These are phyloP conservation scores for Nettapus auritus DNA, from an alignment of 2,113 vertebrate genomes.

Conservation along the genomic window DNA sequence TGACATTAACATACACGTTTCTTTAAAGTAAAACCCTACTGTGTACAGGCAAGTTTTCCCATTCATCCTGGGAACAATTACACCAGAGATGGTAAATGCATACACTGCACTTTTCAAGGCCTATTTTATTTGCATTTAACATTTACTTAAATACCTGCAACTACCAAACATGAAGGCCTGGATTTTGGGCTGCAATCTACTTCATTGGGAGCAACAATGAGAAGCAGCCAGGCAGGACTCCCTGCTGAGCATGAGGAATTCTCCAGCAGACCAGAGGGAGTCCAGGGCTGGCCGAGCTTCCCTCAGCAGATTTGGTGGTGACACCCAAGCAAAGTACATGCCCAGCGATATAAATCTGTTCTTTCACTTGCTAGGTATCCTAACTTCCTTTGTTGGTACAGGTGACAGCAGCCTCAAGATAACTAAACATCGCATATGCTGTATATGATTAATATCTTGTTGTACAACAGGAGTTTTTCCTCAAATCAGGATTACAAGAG, in stretches of 20 bases:
- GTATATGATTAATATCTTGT: neutral
- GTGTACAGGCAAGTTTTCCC: neutral
- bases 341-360: neutral
- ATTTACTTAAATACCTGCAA: neutral
- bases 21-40: conserved; percentile 43
- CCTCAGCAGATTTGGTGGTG: neutral
- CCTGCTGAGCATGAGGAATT: rapidly evolving
- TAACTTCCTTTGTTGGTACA: neutral
- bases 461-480: neutral
- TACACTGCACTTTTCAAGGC: neutral
- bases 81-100: neutral
- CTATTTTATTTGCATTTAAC: neutral
- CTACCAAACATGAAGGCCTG: neutral
- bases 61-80: neutral
- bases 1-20: neutral
- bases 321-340: neutral
- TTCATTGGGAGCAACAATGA: neutral
- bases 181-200: neutral
- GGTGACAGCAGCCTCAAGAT: neutral
- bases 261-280: neutral
- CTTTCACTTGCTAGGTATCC: neutral
- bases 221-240: neutral
- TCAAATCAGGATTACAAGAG: neutral
- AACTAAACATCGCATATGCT: neutral
- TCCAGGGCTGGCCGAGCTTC: neutral